Evolutionary conservation across 2,113 vertebrate species (phyloP).

Genomic region (Hippoglossus stenolepis): DNA sequence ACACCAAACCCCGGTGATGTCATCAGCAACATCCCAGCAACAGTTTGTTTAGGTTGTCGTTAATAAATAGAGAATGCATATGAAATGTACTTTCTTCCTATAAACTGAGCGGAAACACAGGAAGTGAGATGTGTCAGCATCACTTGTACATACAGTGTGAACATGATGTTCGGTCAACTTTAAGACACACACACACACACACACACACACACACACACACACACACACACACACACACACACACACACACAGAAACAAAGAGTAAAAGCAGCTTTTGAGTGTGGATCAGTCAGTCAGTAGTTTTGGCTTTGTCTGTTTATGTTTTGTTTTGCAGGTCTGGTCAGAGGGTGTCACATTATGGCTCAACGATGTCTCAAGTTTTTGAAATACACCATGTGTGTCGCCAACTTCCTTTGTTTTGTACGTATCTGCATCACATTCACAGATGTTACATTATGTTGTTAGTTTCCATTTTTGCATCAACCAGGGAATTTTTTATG

Average conservation of each 20-base stretch:
- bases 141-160: background rate
- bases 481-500: background rate
- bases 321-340: conserved; percentile 54
- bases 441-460: too few species aligned
- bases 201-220: background rate
- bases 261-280: too few species aligned
- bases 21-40: background rate
- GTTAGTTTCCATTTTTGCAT: background rate
- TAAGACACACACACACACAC: background rate
- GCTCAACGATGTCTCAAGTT: conserved; percentile 82
- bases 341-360: conserved; percentile 62
- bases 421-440: conserved; percentile 71
- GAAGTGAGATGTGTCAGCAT: conserved; percentile 41
- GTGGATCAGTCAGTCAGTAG: too few species aligned
- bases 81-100: background rate
- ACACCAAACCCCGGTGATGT: background rate
- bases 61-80: background rate
- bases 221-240: background rate
- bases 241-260: background rate
- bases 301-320: background rate
- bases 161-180: background rate
- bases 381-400: conserved; percentile 84
- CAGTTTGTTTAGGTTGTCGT: background rate
- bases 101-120: conserved; percentile 32
- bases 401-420: conserved; percentile 84